Base-by-base conservation (phyloP, 2,113 vertebrate species). In the Poicephalus gulielmi region DNA sequence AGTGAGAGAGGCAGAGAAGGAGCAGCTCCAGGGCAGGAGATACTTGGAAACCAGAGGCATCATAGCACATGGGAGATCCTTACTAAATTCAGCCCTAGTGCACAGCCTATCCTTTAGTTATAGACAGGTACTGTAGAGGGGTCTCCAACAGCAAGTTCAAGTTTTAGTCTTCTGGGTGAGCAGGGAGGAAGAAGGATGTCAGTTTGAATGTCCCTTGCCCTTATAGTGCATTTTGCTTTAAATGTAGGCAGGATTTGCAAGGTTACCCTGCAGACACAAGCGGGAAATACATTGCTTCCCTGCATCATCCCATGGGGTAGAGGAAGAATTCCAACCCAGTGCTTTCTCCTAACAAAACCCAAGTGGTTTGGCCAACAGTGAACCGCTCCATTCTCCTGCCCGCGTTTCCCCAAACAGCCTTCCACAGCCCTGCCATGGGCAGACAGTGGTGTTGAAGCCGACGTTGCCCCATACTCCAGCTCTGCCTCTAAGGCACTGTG, bases 291-390 rank as follows among this genome's bases (percentile, higher is more conserved):
- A 9, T 2, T 15, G 14, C 52, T 22, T 5, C 47, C 7, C 6
- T 46, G 25, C 9, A 10, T 12, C 24, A 46, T 5, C 23, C 39
- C 44, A 2, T 0, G 13, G 31, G 23, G 8, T 8, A 0, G 2
- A 37, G 53, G 22, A 63, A 37, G 24, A 46, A 3, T 37, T 44
- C 31, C 30, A 69, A 17, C 20, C 17, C 2, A 18, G 9, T 3
- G 31, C 46, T 73, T 70, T 66, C 44, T 47, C 31, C 44, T 4
- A 4, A 53, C 17, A 44, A 55, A 74, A 22, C 55, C 25, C 49
- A 1, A 17, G 5, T 0, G 2, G 23, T 6, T 59, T 3, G 2
- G 4, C 6, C 5, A 2, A 46, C 73, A 15, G 28, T 0, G 53
- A 9, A 24, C 20, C 30, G 0, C 25, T 22, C 46, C 86, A 19